Percentiles rank a stretch among this genome's conserved stretches.
These are phyloP conservation scores for Rhabdophis nuchalis DNA, from an alignment of 2,797 vertebrate species.

Conservation along the genomic window DNA sequence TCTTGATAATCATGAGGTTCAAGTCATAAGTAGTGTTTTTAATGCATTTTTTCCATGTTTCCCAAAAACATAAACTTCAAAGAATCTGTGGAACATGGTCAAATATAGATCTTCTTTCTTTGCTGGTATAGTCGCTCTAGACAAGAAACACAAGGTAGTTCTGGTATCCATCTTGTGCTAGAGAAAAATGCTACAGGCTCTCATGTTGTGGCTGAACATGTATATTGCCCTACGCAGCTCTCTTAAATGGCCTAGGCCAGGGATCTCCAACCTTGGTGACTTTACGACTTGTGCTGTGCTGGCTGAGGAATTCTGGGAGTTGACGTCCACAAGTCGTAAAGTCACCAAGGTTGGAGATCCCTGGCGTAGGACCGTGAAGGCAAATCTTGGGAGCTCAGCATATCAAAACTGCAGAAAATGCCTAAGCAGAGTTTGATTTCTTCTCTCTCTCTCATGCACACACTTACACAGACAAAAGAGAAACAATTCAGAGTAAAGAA, in stretches of 20 bases:
- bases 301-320: no score
- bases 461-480: background rate
- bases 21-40: background rate
- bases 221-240: slow-evolving; percentile 41
- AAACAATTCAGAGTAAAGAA: background rate
- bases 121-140: background rate
- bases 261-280: no score
- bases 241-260: slow-evolving; percentile 18
- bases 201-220: background rate
- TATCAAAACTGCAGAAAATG: background rate
- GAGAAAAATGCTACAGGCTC: background rate
- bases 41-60: background rate
- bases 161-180: background rate
- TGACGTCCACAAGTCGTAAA: no score
- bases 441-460: background rate
- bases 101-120: background rate
- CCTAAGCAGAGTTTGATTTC: background rate
- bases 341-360: no score
- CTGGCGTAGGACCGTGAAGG: background rate
- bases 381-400: background rate
- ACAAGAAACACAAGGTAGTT: background rate
- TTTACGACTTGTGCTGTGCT: no score
- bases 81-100: background rate
- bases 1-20: background rate
- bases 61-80: background rate